Conservation (phyloP, 2,797 vertebrate species). For the Lates japonicus region DNA sequence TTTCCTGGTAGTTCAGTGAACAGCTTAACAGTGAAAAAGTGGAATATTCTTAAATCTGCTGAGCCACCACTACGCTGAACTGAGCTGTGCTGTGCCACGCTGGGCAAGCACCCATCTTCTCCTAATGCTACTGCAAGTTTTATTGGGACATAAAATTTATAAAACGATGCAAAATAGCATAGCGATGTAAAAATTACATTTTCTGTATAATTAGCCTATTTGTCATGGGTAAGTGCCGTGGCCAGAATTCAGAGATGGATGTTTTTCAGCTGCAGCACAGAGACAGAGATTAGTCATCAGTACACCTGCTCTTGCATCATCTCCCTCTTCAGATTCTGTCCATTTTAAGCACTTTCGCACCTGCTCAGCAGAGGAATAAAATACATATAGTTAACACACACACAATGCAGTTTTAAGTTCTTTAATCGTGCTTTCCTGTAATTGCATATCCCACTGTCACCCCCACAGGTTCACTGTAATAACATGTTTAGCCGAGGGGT, state of each 20-base stretch:
- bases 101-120: constrained; percentile 5
- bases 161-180: constrained; percentile 20
- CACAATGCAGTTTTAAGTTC: neutral
- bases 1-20: neutral
- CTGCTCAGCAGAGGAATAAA: neutral
- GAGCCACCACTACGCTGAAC: constrained; percentile 13
- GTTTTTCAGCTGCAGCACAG: constrained; percentile 27
- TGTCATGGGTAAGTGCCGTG: constrained; percentile 14
- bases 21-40: neutral
- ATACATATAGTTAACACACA: too few species aligned
- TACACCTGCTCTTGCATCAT: constrained; percentile 16
- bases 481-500: constrained; percentile 97
- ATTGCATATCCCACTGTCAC: neutral
- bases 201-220: constrained; percentile 39
- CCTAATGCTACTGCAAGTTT: constrained; percentile 20
- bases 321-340: neutral
- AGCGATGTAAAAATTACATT: constrained; percentile 24
- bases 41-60: constrained; percentile 28
- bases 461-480: constrained; percentile 94
- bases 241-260: constrained; percentile 21
- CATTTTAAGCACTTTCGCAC: neutral
- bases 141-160: constrained; percentile 25
- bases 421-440: neutral
- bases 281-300: constrained; percentile 35
- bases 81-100: neutral